A percentile compares a stretch with the other conserved stretches of the same genome.
These are phyloP conservation scores for Acleris holmiana DNA, from an alignment of 2,888 invertebrate genomes.

Conservation along the genomic window DNA sequence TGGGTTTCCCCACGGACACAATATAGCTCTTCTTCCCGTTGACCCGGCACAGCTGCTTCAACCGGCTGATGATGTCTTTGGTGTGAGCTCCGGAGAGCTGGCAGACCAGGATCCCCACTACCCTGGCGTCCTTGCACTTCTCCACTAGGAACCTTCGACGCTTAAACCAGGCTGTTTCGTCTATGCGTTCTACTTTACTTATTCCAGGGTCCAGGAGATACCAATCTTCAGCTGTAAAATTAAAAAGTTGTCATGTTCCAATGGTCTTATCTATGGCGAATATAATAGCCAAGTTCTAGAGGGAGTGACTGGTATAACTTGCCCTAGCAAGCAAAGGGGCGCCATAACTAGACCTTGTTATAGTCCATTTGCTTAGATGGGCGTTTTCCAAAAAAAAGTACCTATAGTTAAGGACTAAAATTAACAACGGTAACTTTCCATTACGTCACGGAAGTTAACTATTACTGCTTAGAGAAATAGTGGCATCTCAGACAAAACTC, in stretches of 20 bases:
- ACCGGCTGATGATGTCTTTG: slow-evolving; percentile 88
- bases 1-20: slow-evolving; percentile 97
- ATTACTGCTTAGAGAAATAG: no score
- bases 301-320: no score
- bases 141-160: slow-evolving; percentile 93
- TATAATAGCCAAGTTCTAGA: no score
- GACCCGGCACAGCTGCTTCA: slow-evolving; percentile 88
- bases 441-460: no score
- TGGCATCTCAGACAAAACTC: no score
- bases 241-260: neutral
- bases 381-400: no score
- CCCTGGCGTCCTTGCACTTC: slow-evolving; percentile 94
- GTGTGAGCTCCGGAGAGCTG: slow-evolving; percentile 94
- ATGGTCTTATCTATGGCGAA: no score
- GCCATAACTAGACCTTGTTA: no score
- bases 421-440: no score
- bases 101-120: slow-evolving; percentile 95
- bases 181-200: slow-evolving; percentile 64
- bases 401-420: no score
- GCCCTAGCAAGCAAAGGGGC: no score
- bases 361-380: no score
- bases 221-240: slow-evolving; percentile 81
- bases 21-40: slow-evolving; percentile 95
- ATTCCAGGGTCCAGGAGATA: slow-evolving; percentile 80
- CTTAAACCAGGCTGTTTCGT: slow-evolving; percentile 86